Evolutionary conservation across 2,113 vertebrate species (phyloP), one percentile per base, ranked within the genome.

Genomic region (Chionomys nivalis): DNA sequence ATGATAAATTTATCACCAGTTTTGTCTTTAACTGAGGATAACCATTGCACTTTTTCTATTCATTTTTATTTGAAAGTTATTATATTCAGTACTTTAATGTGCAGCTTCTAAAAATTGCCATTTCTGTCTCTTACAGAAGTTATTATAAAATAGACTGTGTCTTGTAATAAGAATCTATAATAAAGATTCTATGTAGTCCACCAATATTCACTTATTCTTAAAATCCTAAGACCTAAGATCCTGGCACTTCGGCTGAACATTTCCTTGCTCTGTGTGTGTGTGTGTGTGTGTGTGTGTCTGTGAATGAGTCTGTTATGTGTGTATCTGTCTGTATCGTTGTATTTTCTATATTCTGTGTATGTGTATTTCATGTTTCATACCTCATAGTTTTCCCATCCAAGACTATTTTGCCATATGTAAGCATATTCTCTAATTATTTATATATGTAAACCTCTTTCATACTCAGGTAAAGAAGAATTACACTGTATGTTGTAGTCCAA

Each of bases 21-120:
- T 93, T 94, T 24, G 17, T 39, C 16, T 93, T 91, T 91, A 94
- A 88, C 42, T 70, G 58, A 17, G 6, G 61, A 49, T 94, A 87
- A 42, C 82, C 2, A 42, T 0, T 94, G 21, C 49, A 66, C 44
- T 93, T 36, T 93, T 87, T 36, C 52, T 92, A 42, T 24, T n/a
- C 3, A 44, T 95, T 19, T 93, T 76, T 58, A 39, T 55, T 93
- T 97, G 47, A 39, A 93, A 90, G 7, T 90, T 1, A 42, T 89
- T 87, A 85, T 72, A 36, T 75, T 79, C 23, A 91, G 65, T 95
- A 83, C 63, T 81, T 95, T 78, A 90, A 90, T 31, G 68, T 81
- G 21, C 14, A 86, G 13, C 5, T 68, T 68, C 0, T 33, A 68
- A 65, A 93, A 33, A 63, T 9, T 83, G 9, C 4, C 7, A 76